Evolutionary conservation across 2,888 invertebrate genomes (phyloP).

Genomic region (Tholera decimalis): DNA sequence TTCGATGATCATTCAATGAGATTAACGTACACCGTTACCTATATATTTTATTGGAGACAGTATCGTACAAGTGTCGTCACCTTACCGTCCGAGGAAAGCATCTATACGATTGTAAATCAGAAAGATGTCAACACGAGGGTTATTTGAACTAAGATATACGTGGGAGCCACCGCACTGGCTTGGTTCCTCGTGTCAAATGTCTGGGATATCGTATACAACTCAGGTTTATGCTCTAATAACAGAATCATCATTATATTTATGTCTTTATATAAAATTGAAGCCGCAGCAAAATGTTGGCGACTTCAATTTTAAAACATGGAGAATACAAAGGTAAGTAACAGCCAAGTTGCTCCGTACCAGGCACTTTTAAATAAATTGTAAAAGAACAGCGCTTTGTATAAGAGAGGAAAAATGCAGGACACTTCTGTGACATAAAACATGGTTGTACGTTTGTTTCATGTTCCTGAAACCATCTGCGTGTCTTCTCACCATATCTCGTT

Average conservation of each 20-base stretch:
- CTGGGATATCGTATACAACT: slow-evolving; percentile 41
- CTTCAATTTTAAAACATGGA: slow-evolving; percentile 26
- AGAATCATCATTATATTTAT: slow-evolving; percentile 25
- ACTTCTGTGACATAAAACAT: slow-evolving; percentile 28
- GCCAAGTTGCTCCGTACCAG: slow-evolving; percentile 21
- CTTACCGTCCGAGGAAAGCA: slow-evolving; percentile 55
- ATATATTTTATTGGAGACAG: slow-evolving; percentile 33
- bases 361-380: slow-evolving; percentile 33
- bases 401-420: slow-evolving; percentile 25
- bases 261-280: neutral
- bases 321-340: slow-evolving; percentile 11
- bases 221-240: slow-evolving; percentile 44
- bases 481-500: slow-evolving; percentile 70
- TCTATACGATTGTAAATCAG: slow-evolving; percentile 64
- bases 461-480: slow-evolving; percentile 68
- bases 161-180: slow-evolving; percentile 63
- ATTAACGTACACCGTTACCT: slow-evolving; percentile 12
- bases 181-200: slow-evolving; percentile 62
- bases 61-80: slow-evolving; percentile 59
- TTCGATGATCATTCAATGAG: slow-evolving; percentile 14
- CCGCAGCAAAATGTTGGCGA: slow-evolving; percentile 10
- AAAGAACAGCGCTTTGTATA: slow-evolving; percentile 12
- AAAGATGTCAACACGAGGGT: slow-evolving; percentile 64
- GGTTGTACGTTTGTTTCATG: slow-evolving; percentile 53
- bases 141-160: slow-evolving; percentile 73